These are phyloP conservation scores for Chelonia mydas DNA, from an alignment of 2,797 vertebrate species.

Conservation along the genomic window DNA sequence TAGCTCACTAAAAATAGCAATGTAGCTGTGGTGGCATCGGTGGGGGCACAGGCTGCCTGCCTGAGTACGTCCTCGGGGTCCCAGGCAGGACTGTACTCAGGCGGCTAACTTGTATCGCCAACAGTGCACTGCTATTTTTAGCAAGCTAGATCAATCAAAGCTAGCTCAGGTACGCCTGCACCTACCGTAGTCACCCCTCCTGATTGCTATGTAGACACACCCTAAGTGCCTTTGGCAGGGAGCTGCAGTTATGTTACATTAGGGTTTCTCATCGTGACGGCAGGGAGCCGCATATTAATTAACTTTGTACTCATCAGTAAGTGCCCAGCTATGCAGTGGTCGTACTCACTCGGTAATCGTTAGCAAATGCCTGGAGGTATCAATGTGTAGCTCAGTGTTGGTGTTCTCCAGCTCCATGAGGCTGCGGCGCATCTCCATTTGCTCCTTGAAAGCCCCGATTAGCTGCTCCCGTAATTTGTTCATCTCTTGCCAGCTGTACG, in stretches of 20 bases:
- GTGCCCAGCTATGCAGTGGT: fast-evolving
- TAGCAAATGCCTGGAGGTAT: slow-evolving; percentile 73
- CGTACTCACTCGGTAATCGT: slow-evolving; percentile 71
- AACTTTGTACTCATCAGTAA: background rate
- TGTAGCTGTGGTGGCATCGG: background rate
- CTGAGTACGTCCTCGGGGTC: background rate
- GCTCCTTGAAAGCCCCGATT: slow-evolving; percentile 62
- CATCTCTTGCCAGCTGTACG: slow-evolving; percentile 32
- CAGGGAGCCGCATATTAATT: fast-evolving
- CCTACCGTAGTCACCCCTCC: background rate
- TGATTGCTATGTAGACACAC: background rate
- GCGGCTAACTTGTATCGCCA: no score
- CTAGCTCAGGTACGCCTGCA: background rate
- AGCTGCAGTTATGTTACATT: background rate
- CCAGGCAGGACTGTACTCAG: background rate
- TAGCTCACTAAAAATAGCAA: background rate
- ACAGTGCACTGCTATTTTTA: background rate
- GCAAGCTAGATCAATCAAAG: background rate
- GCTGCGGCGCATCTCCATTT: slow-evolving; percentile 66
- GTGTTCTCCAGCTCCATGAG: slow-evolving; percentile 77
- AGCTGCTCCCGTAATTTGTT: slow-evolving; percentile 58
- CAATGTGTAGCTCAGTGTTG: slow-evolving; percentile 60
- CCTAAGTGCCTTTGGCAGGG: background rate
- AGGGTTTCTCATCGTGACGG: background rate
- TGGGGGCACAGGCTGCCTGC: background rate